Percentiles rank a stretch among this genome's conserved stretches.
phyloP scores from a whole-genome alignment of 2,797 vertebrate genomes.

The Alcedo quadribrachys region DNA sequence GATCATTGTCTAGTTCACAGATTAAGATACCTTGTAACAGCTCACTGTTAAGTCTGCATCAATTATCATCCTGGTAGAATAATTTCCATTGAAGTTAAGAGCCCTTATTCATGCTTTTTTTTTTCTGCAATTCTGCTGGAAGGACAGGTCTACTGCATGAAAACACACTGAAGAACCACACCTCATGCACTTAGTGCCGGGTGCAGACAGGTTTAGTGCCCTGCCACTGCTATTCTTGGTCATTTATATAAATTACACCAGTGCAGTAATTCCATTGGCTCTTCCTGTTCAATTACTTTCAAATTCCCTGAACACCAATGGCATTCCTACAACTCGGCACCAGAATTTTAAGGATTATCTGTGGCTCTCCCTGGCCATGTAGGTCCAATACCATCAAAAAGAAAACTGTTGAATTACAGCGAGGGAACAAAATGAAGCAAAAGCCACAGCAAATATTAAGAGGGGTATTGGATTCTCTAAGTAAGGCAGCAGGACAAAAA shows the following conservation, averaged over 20 bases:
- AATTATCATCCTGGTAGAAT: neutral
- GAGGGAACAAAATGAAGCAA: neutral
- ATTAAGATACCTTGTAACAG: neutral
- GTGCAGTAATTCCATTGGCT: conserved; percentile 40
- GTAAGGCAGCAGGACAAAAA: neutral
- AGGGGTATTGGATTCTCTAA: neutral
- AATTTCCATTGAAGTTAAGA: neutral
- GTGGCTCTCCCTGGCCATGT: neutral
- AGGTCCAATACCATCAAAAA: neutral
- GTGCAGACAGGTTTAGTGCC: neutral
- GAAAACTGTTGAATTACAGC: neutral
- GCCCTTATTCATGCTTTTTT: neutral
- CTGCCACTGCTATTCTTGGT: neutral
- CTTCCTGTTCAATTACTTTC: conserved; percentile 55
- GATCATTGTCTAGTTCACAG: neutral
- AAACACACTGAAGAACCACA: neutral
- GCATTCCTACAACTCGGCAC: neutral
- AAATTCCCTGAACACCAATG: neutral
- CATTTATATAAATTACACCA: conserved; percentile 11
- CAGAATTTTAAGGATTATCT: neutral
- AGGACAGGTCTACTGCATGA: neutral
- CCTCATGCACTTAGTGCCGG: neutral
- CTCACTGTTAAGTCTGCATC: neutral
- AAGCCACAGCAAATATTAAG: neutral
- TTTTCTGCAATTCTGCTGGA: neutral